Evolutionary conservation across 2,888 invertebrate genomes (phyloP).

Genomic region (Agrotis exclamationis): DNA sequence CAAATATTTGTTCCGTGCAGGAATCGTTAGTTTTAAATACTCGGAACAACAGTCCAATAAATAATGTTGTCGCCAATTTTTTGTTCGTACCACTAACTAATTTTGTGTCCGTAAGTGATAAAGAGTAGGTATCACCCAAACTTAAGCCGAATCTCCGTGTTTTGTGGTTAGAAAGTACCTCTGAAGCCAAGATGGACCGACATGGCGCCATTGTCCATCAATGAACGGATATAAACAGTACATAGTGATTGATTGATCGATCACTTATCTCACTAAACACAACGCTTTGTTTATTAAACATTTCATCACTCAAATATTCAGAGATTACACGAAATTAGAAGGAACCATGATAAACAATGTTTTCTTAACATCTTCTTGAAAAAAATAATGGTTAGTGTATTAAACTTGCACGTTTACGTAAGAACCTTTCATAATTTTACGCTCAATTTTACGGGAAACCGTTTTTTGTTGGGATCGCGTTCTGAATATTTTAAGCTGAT

Average conservation of each 20-base stretch:
- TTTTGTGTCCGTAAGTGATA: no score
- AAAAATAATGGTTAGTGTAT: conserved; percentile 38
- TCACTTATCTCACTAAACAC: conserved; percentile 38
- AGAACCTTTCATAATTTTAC: conserved; percentile 29
- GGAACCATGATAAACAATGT: conserved; percentile 8
- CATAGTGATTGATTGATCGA: conserved; percentile 38
- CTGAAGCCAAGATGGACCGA: background rate
- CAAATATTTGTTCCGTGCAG: no score
- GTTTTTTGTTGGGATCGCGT: conserved; percentile 3
- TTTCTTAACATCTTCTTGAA: conserved; percentile 26
- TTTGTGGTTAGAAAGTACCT: no score
- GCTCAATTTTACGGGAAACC: conserved; percentile 23
- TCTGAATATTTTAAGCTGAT: conserved; percentile 30
- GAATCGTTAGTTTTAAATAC: no score
- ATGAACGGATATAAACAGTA: conserved; percentile 12
- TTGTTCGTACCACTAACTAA: no score
- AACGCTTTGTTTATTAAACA: conserved; percentile 35
- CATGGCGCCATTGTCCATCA: conserved; percentile 14
- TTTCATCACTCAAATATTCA: conserved; percentile 42
- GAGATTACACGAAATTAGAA: conserved; percentile 33
- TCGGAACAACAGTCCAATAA: no score
- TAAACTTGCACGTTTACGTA: conserved; percentile 27
- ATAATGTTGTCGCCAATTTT: no score
- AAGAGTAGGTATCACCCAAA: no score
- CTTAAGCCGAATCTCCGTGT: no score